Conservation (phyloP, 2,113 vertebrate species). For the Puffinus mauretanicus region DNA sequence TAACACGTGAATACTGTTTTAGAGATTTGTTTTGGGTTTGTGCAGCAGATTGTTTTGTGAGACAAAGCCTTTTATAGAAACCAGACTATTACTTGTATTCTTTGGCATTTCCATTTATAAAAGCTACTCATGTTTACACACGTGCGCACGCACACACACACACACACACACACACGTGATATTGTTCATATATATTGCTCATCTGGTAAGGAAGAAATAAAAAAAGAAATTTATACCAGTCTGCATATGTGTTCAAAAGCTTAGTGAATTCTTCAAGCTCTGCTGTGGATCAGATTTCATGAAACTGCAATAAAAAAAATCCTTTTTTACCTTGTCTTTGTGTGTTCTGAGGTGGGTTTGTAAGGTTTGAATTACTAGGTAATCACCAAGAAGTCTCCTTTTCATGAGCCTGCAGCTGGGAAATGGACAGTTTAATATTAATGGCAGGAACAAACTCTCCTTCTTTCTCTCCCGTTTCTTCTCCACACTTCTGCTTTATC, state of each 20-base stretch:
- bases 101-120: constrained; percentile 68
- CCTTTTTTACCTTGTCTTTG: constrained; percentile 53
- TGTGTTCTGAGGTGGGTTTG: constrained; percentile 27
- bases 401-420: constrained; percentile 50
- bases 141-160: neutral
- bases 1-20: neutral
- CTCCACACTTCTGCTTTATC: neutral
- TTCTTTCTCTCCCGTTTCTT: constrained; percentile 3
- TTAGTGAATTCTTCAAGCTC: constrained; percentile 61
- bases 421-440: constrained; percentile 52
- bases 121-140: constrained; percentile 37
- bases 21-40: constrained; percentile 25
- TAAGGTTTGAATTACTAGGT: constrained; percentile 62
- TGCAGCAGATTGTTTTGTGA: constrained; percentile 39
- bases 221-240: constrained; percentile 47
- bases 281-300: constrained; percentile 69
- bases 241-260: constrained; percentile 68
- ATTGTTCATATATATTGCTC: constrained; percentile 61
- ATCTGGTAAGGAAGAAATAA: constrained; percentile 66
- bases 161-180: neutral
- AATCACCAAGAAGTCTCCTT: constrained; percentile 56
- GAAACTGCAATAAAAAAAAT: constrained; percentile 62
- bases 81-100: constrained; percentile 34
- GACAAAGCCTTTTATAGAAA: constrained; percentile 35
- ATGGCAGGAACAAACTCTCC: constrained; percentile 47